Base-by-base conservation (phyloP, 2,113 vertebrate species). In the Notothenia coriiceps region DNA sequence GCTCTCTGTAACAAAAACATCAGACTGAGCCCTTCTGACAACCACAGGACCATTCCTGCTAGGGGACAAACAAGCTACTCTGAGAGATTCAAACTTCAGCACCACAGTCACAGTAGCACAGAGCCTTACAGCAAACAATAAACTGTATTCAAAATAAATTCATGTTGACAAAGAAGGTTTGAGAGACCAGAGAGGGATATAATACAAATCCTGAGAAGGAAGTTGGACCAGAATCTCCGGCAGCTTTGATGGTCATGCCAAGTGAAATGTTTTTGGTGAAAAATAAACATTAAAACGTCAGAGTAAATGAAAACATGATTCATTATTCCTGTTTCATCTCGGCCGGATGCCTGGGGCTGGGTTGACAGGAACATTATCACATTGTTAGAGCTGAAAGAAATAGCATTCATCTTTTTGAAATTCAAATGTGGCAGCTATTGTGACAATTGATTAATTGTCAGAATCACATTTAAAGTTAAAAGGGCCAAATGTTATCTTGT, bases 1-100 rank as follows among this genome's bases (percentile, higher is more conserved):
- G 77, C 70, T 73, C 65, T 83, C 56, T 82, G 70, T 73, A 91
- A 89, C 83, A 85, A 83, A 79, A 77, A 84, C 65, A 73, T 77
- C 69, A 85, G 57, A 88, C 76, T 83, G 72, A 87, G 84, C 66
- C 59, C 76, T 59, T 83, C 74, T 84, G 83, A 90, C 84, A 81
- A 88, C 78, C 86, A 82, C 62, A 86, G 40, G 79, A 74, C 75
- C 65, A 72, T 15, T 79, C 77, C 74, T 83, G 67, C 80, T 71
- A 22, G 54, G 56, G 52, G 57, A 81, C 65, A 62, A 79, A 72
- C 15, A 18, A 67, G 35, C 69, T 46, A 43, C 56, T 18, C 40
- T 50, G 20, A 67, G 61, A 64, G 52, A 70, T 51, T 29, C 54
- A 70, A 55, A 35, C 75, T 35, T 67, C 62, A 43, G 72, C 11